Conservation (phyloP, 2,113 vertebrate species). For the Patagioenas fasciata region DNA sequence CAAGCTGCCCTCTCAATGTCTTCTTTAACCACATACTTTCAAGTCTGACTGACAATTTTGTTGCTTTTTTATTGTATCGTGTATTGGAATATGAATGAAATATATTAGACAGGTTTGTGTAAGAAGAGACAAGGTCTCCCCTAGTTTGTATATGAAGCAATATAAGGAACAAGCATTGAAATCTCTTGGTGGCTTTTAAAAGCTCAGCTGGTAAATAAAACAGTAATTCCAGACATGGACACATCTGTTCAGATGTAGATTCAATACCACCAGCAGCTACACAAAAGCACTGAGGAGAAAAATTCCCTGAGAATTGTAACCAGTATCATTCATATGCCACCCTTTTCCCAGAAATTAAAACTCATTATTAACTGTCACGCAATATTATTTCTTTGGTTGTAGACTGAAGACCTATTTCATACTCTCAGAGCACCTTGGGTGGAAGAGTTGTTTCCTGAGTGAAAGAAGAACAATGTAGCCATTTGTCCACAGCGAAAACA, state of each 20-base stretch:
- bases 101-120: background rate
- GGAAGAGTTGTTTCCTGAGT: background rate
- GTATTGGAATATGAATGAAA: background rate
- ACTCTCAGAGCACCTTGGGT: background rate
- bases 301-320: background rate
- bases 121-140: background rate
- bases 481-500: background rate
- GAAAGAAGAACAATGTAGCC: background rate
- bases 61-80: background rate
- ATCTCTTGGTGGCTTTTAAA: background rate
- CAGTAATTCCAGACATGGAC: background rate
- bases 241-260: background rate
- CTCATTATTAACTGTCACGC: background rate
- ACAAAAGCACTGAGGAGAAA: background rate
- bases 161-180: background rate
- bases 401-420: background rate
- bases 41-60: background rate
- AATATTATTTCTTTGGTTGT: background rate
- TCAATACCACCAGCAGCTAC: background rate
- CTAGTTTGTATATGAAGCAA: background rate
- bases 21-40: background rate
- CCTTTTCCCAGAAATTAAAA: background rate
- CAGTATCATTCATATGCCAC: background rate
- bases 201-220: background rate
- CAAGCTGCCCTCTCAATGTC: background rate